Percentiles rank a stretch among this genome's conserved stretches.
Conservation (phyloP, 2,797 vertebrate genomes). For the Alfaro cultratus region DNA sequence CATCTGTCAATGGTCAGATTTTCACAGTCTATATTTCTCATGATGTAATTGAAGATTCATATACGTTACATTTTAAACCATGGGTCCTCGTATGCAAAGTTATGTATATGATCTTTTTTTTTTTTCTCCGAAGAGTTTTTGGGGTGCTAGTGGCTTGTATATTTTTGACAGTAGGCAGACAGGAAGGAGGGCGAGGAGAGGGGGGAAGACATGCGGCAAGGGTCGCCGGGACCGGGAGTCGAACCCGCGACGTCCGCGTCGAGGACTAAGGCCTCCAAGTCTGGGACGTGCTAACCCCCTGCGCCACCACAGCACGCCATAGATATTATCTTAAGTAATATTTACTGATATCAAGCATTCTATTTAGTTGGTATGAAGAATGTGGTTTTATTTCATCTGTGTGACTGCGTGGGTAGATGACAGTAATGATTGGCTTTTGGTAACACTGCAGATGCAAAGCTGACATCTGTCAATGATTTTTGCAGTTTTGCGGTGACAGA, state of each 20-base stretch:
- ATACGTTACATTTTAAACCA: background rate
- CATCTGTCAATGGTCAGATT: constrained; percentile 11
- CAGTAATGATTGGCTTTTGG: background rate
- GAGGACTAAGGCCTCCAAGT: no score
- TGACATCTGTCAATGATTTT: background rate
- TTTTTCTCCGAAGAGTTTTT: no score
- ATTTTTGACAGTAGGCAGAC: no score
- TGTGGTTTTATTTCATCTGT: background rate
- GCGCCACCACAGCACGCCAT: no score
- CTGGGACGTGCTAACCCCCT: no score
- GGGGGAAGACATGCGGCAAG: no score
- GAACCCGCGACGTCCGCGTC: no score
- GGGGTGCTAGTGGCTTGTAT: no score
- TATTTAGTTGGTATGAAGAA: background rate
- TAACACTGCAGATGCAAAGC: background rate
- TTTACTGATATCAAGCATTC: background rate
- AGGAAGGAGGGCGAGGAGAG: no score
- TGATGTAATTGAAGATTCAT: background rate
- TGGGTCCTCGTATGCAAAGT: background rate
- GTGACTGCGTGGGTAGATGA: background rate
- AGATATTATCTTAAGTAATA: background rate
- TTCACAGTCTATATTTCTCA: background rate
- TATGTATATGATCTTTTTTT: no score
- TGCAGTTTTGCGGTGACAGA: background rate
- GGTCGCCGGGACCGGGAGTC: no score